These are phyloP conservation scores for Pitangus sulphuratus DNA, from an alignment of 2,797 vertebrate species.

Conservation along the genomic window DNA sequence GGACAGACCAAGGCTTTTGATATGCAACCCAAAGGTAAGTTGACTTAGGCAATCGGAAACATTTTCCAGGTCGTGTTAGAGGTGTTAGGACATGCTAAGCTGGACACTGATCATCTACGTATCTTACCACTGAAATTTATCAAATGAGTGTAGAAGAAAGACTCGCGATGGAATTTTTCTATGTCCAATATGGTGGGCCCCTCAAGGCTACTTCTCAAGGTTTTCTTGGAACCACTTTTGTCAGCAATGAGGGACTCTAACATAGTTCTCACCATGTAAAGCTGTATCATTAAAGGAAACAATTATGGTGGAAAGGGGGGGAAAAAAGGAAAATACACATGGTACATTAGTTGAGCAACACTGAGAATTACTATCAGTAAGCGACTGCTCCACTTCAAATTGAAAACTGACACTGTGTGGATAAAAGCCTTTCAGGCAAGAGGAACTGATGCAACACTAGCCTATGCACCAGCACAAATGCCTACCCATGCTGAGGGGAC, in stretches of 20 bases:
- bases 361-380: slow-evolving; percentile 49
- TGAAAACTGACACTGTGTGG: slow-evolving; percentile 39
- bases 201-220: slow-evolving; percentile 94
- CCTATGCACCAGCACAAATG: slow-evolving; percentile 19
- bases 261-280: slow-evolving; percentile 99
- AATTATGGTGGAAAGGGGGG: slow-evolving; percentile 63
- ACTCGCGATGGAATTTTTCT: slow-evolving; percentile 97
- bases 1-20: slow-evolving; percentile 15
- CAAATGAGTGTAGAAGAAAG: slow-evolving; percentile 98
- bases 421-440: slow-evolving; percentile 33
- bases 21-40: slow-evolving; percentile 29
- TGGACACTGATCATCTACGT: slow-evolving; percentile 69
- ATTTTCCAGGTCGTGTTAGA: slow-evolving; percentile 72
- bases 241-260: slow-evolving; percentile 97
- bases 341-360: slow-evolving; percentile 75
- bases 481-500: slow-evolving; percentile 35
- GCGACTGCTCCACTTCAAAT: slow-evolving; percentile 60
- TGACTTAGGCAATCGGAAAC: slow-evolving; percentile 73
- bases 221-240: slow-evolving; percentile 98
- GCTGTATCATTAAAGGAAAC: slow-evolving; percentile 83
- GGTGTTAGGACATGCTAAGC: slow-evolving; percentile 79
- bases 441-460: neutral
- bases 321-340: slow-evolving; percentile 73
- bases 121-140: slow-evolving; percentile 97
- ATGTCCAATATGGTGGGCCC: slow-evolving; percentile 98